Evolutionary conservation across 2,113 vertebrate genomes (phyloP).

Genomic region (Zapornia atra): DNA sequence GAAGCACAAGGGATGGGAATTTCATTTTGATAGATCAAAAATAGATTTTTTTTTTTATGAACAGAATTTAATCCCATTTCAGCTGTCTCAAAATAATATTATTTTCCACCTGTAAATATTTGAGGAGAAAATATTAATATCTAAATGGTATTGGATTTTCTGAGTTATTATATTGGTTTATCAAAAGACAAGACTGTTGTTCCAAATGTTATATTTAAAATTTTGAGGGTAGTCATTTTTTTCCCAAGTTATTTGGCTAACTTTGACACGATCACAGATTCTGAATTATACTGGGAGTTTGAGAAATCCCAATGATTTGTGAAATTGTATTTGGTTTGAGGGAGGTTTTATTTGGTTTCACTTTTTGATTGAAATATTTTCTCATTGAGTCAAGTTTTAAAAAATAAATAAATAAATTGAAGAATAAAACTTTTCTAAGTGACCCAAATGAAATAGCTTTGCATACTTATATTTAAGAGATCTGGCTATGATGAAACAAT

Average conservation of each 20-base stretch:
- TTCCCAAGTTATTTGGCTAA: background rate
- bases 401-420: background rate
- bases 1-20: background rate
- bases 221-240: background rate
- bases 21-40: background rate
- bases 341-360: background rate
- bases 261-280: background rate
- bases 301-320: background rate
- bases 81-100: background rate
- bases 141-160: background rate
- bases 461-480: background rate
- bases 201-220: background rate
- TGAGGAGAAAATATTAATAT: background rate
- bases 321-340: accelerated
- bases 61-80: background rate
- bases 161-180: background rate
- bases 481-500: background rate
- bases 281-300: background rate
- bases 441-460: background rate
- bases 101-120: background rate
- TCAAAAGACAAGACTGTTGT: background rate
- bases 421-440: background rate
- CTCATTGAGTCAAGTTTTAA: background rate
- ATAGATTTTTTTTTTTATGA: background rate
- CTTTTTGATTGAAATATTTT: background rate